These are phyloP conservation scores for Ephestia elutella DNA, from an alignment of 1,140 invertebrate genomes.

Conservation along the genomic window DNA sequence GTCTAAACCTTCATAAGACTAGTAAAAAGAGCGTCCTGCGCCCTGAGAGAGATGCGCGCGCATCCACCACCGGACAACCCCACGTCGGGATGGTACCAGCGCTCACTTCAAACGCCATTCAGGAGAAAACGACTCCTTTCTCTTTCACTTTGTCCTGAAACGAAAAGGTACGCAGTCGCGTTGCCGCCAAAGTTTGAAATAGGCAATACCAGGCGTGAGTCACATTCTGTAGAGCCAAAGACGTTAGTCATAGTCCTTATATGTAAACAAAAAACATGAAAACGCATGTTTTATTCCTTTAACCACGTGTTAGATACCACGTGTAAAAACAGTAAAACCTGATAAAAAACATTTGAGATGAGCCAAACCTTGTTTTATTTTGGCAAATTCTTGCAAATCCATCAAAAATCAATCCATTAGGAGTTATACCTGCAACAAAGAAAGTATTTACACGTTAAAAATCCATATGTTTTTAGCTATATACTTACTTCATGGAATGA, in stretches of 20 bases:
- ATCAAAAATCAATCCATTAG: no score
- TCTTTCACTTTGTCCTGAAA: slow-evolving; percentile 16
- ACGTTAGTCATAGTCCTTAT: slow-evolving; percentile 7
- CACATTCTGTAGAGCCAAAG: background rate
- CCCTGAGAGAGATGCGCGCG: slow-evolving; percentile 66
- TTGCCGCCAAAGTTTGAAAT: background rate
- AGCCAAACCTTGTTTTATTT: slow-evolving; percentile 16
- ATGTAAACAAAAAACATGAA: slow-evolving; percentile 15
- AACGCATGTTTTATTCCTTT: background rate
- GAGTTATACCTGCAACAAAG: slow-evolving; percentile 25
- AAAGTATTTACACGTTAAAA: background rate
- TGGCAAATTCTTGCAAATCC: slow-evolving; percentile 3
- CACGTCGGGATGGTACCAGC: slow-evolving; percentile 21
- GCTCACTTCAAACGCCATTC: slow-evolving; percentile 19
- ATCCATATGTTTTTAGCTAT: background rate
- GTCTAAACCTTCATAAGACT: slow-evolving; percentile 54
- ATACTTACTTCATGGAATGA: no score
- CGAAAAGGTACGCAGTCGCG: slow-evolving; percentile 9
- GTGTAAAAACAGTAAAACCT: background rate
- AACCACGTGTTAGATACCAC: no score
- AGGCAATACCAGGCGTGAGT: slow-evolving; percentile 4
- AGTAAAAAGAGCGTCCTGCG: slow-evolving; percentile 56
- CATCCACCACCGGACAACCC: slow-evolving; percentile 38
- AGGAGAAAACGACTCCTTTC: slow-evolving; percentile 20
- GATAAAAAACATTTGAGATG: slow-evolving; percentile 9